A percentile compares a stretch with the other conserved stretches of the same genome.
phyloP scores from a whole-genome alignment of 1,140 invertebrate species.

The Zophobas morio region DNA sequence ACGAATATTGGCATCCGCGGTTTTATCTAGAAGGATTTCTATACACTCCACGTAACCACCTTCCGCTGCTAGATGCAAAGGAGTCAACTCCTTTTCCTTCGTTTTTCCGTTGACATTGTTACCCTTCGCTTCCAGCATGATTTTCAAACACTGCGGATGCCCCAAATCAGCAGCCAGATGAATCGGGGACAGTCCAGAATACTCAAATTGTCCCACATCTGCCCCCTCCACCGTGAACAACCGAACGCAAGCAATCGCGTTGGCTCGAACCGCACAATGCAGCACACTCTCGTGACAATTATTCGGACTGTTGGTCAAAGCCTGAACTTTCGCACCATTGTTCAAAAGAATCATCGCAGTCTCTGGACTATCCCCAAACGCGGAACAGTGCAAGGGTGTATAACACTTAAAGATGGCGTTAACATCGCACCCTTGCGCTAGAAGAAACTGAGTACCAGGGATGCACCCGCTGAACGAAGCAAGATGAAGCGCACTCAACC shows the following conservation, averaged over 20 bases:
- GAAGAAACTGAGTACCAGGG: slow-evolving; percentile 78
- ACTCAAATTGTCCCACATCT: slow-evolving; percentile 78
- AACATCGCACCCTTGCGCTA: slow-evolving; percentile 78
- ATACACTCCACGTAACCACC: slow-evolving; percentile 83
- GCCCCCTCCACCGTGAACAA: slow-evolving; percentile 80
- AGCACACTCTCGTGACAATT: slow-evolving; percentile 83
- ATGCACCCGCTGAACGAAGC: slow-evolving; percentile 83
- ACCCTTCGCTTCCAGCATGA: slow-evolving; percentile 78
- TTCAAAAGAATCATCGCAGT: slow-evolving; percentile 80
- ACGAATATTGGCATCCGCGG: slow-evolving; percentile 78
- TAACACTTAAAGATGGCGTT: slow-evolving; percentile 78
- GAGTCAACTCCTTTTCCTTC: slow-evolving; percentile 79
- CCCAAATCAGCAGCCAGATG: slow-evolving; percentile 84
- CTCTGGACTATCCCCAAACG: slow-evolving; percentile 83
- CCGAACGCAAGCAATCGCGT: slow-evolving; percentile 80
- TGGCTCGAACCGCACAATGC: slow-evolving; percentile 83
- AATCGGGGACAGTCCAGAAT: slow-evolving; percentile 81
- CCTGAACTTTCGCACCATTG: slow-evolving; percentile 73
- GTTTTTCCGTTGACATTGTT: slow-evolving; percentile 76
- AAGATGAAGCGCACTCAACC: slow-evolving; percentile 80
- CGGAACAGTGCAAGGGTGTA: slow-evolving; percentile 85
- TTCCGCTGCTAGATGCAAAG: slow-evolving; percentile 86
- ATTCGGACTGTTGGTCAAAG: slow-evolving; percentile 70
- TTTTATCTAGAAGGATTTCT: slow-evolving; percentile 79
- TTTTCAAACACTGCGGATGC: slow-evolving; percentile 77